These are phyloP conservation scores for Dermochelys coriacea DNA, from an alignment of 2,797 vertebrate genomes.

Conservation along the genomic window DNA sequence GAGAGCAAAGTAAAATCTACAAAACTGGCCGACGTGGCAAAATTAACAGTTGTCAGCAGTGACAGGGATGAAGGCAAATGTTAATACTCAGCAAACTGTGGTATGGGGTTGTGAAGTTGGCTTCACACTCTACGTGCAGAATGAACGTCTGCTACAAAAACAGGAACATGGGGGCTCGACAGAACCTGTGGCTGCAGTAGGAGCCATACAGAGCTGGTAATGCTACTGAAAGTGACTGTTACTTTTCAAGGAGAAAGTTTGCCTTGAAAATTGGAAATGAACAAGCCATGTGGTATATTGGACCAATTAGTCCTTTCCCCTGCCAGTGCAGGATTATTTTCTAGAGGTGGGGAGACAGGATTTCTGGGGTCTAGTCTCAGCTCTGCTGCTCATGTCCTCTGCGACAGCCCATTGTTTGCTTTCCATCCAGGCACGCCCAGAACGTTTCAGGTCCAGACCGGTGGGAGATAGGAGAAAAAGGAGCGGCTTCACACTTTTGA, in stretches of 20 bases:
- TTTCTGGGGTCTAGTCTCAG: too few species aligned
- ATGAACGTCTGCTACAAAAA: background rate
- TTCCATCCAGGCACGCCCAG: rapidly evolving
- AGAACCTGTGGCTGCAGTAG: background rate
- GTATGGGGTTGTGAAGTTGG: background rate
- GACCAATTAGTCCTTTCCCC: rapidly evolving
- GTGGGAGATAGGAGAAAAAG: background rate
- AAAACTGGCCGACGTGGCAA: slow-evolving; percentile 63
- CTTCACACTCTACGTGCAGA: background rate
- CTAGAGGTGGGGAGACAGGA: rapidly evolving
- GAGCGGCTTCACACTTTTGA: background rate
- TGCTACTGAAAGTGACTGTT: background rate
- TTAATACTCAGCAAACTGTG: slow-evolving; percentile 8
- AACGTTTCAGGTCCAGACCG: background rate
- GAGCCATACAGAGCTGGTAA: background rate
- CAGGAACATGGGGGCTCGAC: background rate
- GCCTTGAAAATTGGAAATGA: background rate
- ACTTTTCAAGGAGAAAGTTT: background rate
- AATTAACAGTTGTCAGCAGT: slow-evolving; percentile 61
- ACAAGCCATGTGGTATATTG: rapidly evolving
- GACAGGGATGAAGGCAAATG: background rate
- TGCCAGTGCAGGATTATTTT: rapidly evolving
- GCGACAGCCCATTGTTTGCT: too few species aligned
- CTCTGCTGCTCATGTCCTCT: too few species aligned
- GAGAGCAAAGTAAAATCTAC: slow-evolving; percentile 55